phyloP scores from a whole-genome alignment of 2,113 vertebrate genomes.

The Ivindomyrus marchei region DNA sequence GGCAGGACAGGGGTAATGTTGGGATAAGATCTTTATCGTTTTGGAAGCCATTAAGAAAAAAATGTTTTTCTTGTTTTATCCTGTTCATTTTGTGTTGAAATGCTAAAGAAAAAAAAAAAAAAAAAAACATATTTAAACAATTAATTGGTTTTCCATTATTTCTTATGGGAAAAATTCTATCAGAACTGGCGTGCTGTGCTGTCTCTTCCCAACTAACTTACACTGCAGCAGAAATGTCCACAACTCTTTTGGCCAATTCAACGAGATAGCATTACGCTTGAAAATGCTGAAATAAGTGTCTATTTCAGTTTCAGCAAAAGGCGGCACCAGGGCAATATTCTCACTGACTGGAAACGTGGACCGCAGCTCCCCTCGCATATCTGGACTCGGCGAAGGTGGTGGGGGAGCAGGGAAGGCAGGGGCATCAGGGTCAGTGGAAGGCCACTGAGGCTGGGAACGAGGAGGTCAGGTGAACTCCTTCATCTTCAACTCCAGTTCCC shows the following conservation, averaged over 20 bases:
- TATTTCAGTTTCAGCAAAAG: no score
- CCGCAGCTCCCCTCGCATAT: not conserved
- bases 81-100: no score
- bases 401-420: not conserved
- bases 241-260: not conserved
- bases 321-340: not conserved
- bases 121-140: no score
- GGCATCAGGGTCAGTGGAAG: not conserved
- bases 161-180: no score
- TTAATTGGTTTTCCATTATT: no score
- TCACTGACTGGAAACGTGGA: not conserved
- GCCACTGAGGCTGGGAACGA: not conserved
- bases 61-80: no score
- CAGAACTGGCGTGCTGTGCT: no score
- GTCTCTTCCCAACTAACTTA: not conserved
- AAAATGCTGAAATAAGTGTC: no score
- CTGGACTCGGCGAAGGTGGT: not conserved
- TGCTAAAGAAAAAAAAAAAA: no score
- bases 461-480: not conserved
- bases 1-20: no score
- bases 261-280: not conserved
- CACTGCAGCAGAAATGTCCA: not conserved
- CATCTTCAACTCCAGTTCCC: not conserved
- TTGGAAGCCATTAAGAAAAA: no score
- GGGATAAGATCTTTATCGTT: no score